A percentile compares a stretch with the other conserved stretches of the same genome.
phyloP scores from a whole-genome alignment of 92 coral and sea anemone genomes.

The Ricordea florida region DNA sequence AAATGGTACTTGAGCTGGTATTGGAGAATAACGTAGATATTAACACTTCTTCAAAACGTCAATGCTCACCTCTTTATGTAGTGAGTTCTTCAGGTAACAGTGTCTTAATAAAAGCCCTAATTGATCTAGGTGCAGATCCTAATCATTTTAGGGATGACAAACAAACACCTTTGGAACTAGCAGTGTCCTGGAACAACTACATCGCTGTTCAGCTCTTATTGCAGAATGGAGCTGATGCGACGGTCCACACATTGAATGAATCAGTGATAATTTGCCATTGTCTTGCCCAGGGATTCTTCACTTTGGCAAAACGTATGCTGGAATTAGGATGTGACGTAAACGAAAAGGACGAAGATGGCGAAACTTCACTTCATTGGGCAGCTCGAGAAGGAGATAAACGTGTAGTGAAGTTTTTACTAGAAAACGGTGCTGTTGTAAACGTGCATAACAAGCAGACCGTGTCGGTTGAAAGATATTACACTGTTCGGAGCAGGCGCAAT shows the following conservation, averaged over 20 bases:
- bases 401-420: neutral
- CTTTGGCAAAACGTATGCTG: neutral
- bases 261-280: too few relatives aligned
- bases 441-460: too few relatives aligned
- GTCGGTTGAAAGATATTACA: neutral
- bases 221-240: neutral
- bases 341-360: neutral
- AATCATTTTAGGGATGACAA: neutral
- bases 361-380: neutral
- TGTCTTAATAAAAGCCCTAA: neutral
- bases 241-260: too few relatives aligned
- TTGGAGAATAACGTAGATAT: neutral
- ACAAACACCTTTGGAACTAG: neutral
- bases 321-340: neutral
- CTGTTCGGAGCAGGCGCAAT: neutral
- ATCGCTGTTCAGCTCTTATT: neutral
- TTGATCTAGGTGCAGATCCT: neutral
- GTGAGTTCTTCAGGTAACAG: neutral
- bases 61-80: neutral
- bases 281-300: too few relatives aligned
- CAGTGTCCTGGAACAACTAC: neutral
- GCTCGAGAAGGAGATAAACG: neutral
- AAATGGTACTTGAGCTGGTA: neutral
- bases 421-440: neutral
- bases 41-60: neutral